Evolutionary conservation across 2,888 invertebrate genomes (phyloP), one percentile per base, ranked within the genome.

Genomic region (Hyppa rectilinea): DNA sequence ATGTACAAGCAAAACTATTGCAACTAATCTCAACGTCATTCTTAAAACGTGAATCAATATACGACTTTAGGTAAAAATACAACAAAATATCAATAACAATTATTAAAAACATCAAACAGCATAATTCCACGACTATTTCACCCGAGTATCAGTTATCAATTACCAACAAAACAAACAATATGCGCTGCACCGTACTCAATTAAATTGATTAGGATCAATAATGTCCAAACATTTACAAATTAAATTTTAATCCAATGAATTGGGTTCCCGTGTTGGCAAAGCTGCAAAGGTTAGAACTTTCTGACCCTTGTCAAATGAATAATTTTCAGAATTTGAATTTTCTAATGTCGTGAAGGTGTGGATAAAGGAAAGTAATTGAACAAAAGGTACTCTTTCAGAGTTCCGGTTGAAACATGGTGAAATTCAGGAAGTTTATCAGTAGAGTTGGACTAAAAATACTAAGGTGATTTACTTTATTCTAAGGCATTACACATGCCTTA

Each of bases 161-260:
- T n/a, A 38, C 5, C 4, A 40, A 71, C 29, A 45, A 61, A 66
- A 52, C n/a, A 53, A 52, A 68, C 58, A 67, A 26, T 12, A 0
- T 7, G 6, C 58, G 36, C 29, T 49, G 50, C 56, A 58, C 10
- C 14, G 12, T 36, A 50, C 47, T n/a, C 52, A 12, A 52, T 72
- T 63, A 67, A 71, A 66, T 71, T 68, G 60, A 75, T 75, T 69
- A 63, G 45, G 20, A 56, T 66, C 76, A 69, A 61, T 71, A 69
- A 73, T 56, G 64, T 62, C 20, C 47, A 1, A 63, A 72, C 63
- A 67, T 68, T 68, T 52, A 36, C 52, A 65, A 78, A 83, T 80
- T 75, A 71, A 83, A 75, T 63, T 83, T 75, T 79, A 85, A 83
- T 81, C 70, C 72, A 67, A 71, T 49, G 47, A 60, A 69, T 67